phyloP scores from a whole-genome alignment of 2,888 invertebrate species.

The Panorpa germanica region DNA sequence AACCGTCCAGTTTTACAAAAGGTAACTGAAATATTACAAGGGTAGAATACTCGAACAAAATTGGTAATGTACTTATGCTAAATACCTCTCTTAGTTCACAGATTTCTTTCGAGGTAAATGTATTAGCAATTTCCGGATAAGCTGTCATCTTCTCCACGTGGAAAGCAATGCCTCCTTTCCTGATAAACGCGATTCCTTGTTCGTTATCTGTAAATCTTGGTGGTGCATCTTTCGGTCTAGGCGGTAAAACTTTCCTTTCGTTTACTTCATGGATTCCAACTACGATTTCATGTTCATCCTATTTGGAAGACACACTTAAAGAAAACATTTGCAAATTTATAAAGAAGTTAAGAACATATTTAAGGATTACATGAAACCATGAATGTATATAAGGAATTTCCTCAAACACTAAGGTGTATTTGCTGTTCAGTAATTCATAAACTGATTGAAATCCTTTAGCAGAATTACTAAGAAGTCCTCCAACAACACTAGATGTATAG shows the following conservation, averaged over 20 bases:
- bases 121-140: slow-evolving; percentile 22
- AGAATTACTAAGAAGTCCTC: slow-evolving; percentile 19
- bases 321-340: too few relatives aligned
- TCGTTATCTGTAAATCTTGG: too few relatives aligned
- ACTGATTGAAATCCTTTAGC: slow-evolving; percentile 19
- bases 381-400: slow-evolving; percentile 23
- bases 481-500: slow-evolving; percentile 23
- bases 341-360: too few relatives aligned
- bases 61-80: too few relatives aligned
- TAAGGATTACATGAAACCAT: too few relatives aligned
- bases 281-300: too few relatives aligned
- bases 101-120: slow-evolving; percentile 25
- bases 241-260: slow-evolving; percentile 16
- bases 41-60: too few relatives aligned
- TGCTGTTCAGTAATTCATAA: slow-evolving; percentile 18
- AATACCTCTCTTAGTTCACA: slow-evolving; percentile 31
- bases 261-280: slow-evolving; percentile 17
- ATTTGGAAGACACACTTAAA: too few relatives aligned
- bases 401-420: slow-evolving; percentile 20
- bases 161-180: slow-evolving; percentile 27
- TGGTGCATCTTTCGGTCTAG: too few relatives aligned
- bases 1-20: too few relatives aligned
- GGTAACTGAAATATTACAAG: too few relatives aligned
- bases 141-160: slow-evolving; percentile 28
- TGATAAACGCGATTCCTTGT: slow-evolving; percentile 18